These are phyloP conservation scores for Saccostrea echinata DNA, from an alignment of 1,140 invertebrate species.

Conservation along the genomic window DNA sequence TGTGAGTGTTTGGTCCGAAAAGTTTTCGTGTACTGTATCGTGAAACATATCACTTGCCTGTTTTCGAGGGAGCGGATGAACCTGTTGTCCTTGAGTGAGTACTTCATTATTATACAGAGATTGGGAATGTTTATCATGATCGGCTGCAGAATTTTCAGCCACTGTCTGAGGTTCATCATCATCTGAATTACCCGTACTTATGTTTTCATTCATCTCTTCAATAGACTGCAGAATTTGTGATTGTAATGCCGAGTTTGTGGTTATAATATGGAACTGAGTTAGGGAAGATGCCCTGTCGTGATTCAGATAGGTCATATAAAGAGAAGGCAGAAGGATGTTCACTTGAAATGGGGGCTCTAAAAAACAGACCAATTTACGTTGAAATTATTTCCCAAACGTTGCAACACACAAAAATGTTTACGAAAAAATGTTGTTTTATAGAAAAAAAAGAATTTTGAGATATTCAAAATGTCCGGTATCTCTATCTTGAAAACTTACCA, in stretches of 20 bases:
- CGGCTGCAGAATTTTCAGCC: neutral
- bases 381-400: no score
- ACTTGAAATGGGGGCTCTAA: conserved; percentile 15
- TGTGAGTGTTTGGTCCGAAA: neutral
- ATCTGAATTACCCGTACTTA: neutral
- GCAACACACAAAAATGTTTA: no score
- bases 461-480: no score
- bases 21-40: neutral
- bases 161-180: neutral
- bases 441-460: no score
- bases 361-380: neutral
- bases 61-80: neutral
- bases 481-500: neutral
- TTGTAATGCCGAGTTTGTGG: neutral
- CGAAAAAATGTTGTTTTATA: no score
- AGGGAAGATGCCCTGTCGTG: neutral
- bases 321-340: neutral
- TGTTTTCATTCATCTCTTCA: neutral
- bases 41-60: neutral
- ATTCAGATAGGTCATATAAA: neutral
- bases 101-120: neutral
- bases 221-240: neutral
- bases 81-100: neutral
- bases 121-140: neutral
- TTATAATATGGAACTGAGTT: neutral